Percentiles rank a stretch among this genome's conserved stretches.
Conservation (phyloP, 2,888 invertebrate genomes). For the Athalia rosae region DNA sequence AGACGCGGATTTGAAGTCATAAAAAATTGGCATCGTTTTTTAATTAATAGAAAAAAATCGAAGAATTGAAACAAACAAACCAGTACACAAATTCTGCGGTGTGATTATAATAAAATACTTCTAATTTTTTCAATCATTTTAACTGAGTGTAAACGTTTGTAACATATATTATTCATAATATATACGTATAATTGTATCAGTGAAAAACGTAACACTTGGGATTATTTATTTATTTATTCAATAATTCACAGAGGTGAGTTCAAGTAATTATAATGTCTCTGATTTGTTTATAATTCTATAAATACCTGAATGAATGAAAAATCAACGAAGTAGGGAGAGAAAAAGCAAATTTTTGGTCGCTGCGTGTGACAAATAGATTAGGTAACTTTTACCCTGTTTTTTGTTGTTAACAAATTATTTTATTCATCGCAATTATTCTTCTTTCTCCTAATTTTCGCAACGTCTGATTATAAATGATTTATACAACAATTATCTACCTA, state of each 20-base stretch:
- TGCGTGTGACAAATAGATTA: too few relatives aligned
- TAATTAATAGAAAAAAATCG: not conserved
- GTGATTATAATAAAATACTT: not conserved
- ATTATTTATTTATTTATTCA: constrained; percentile 17
- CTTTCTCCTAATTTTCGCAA: too few relatives aligned
- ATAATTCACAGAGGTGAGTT: constrained; percentile 13
- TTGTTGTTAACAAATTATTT: too few relatives aligned
- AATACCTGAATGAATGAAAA: not conserved
- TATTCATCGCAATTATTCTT: too few relatives aligned
- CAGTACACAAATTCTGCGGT: not conserved
- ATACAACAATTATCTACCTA: too few relatives aligned
- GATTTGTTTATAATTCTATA: not conserved
- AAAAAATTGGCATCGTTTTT: not conserved
- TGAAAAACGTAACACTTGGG: constrained; percentile 19
- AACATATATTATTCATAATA: too few relatives aligned
- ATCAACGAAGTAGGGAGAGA: not conserved
- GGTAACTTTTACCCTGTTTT: too few relatives aligned
- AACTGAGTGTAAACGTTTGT: constrained; percentile 14
- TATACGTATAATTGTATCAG: not conserved
- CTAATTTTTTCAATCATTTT: not conserved
- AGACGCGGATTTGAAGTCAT: constrained; percentile 31
- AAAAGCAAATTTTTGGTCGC: not conserved
- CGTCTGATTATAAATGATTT: too few relatives aligned
- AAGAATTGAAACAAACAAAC: not conserved
- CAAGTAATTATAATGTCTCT: not conserved